These are phyloP conservation scores for Neelides sp. DNA, from an alignment of 1,140 invertebrate species.

Conservation along the genomic window DNA sequence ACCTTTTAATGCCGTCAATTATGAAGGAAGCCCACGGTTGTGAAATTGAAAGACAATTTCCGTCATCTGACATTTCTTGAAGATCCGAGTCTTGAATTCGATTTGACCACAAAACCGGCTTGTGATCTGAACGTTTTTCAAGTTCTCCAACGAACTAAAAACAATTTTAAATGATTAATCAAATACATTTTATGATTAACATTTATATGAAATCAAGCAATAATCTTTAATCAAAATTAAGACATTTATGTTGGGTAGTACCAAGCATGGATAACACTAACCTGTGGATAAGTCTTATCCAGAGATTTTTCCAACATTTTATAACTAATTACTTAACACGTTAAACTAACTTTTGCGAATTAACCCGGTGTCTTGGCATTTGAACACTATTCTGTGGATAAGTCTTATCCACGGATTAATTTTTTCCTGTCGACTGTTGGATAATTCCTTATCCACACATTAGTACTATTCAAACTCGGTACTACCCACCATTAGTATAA, in stretches of 20 bases:
- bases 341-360: no score
- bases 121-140: background rate
- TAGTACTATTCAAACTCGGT: background rate
- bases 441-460: background rate
- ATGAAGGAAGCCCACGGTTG: constrained; percentile 91
- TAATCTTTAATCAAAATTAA: background rate
- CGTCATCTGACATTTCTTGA: constrained; percentile 75
- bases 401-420: background rate
- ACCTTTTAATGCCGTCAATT: constrained; percentile 82
- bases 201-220: background rate
- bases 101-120: constrained; percentile 19
- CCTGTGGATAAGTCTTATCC: background rate
- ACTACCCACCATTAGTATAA: background rate
- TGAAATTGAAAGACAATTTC: constrained; percentile 82
- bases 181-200: background rate
- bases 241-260: background rate
- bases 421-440: no score
- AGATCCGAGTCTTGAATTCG: constrained; percentile 69
- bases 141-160: constrained; percentile 25
- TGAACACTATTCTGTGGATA: background rate
- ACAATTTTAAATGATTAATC: background rate
- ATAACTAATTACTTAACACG: no score
- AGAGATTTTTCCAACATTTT: constrained; percentile 1
- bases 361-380: no score
- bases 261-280: background rate